Evolutionary conservation across 2,797 vertebrate genomes (phyloP).

Genomic region (Scarus forsteni): DNA sequence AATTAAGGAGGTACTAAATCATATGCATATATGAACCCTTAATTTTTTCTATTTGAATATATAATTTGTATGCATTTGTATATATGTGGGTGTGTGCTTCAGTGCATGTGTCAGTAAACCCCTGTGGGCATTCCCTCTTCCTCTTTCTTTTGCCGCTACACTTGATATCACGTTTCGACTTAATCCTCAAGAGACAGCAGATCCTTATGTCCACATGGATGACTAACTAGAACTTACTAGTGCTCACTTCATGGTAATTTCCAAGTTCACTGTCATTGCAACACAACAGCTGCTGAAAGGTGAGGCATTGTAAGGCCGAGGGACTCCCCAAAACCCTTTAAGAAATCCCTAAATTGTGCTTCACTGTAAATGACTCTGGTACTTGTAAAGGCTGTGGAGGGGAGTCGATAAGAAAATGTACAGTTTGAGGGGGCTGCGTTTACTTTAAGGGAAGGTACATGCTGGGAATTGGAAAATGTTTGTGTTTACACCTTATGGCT

Average conservation of each 20-base stretch:
- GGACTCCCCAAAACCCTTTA: slow-evolving; percentile 47
- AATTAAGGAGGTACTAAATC: no score
- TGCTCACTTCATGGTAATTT: slow-evolving; percentile 63
- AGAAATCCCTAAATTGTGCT: slow-evolving; percentile 45
- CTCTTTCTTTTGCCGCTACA: slow-evolving; percentile 42
- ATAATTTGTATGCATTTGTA: neutral
- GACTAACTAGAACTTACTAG: slow-evolving; percentile 46
- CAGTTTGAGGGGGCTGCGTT: slow-evolving; percentile 9
- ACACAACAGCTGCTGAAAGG: slow-evolving; percentile 54
- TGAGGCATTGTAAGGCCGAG: slow-evolving; percentile 12
- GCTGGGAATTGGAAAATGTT: slow-evolving; percentile 16
- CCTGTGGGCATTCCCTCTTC: slow-evolving; percentile 46
- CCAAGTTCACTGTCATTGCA: slow-evolving; percentile 13
- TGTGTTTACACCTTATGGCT: neutral
- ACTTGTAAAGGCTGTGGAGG: neutral
- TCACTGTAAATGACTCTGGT: slow-evolving; percentile 24
- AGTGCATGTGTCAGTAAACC: neutral
- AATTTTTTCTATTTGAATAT: neutral
- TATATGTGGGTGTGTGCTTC: neutral
- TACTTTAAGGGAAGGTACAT: neutral
- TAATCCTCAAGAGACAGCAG: slow-evolving; percentile 55
- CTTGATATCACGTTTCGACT: slow-evolving; percentile 49
- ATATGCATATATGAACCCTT: no score
- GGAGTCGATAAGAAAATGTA: slow-evolving; percentile 33
- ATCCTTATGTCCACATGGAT: slow-evolving; percentile 68